phyloP scores from a whole-genome alignment of 2,113 vertebrate genomes.

The Apistogramma diplotaenia region DNA sequence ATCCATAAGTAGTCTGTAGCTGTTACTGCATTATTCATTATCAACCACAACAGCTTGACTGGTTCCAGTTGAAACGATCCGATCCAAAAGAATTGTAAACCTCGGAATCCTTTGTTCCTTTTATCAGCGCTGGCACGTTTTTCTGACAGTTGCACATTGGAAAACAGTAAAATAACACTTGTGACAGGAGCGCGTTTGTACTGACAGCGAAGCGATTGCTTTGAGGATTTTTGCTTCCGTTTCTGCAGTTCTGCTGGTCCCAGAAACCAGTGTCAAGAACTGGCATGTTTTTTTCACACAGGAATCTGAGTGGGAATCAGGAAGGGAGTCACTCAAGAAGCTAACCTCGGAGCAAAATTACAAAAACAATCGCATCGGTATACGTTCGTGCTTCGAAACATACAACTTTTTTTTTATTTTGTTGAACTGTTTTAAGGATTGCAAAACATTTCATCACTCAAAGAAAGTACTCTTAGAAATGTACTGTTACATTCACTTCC shows the following conservation, averaged over 20 bases:
- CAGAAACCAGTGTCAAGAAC: neutral
- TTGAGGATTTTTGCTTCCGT: neutral
- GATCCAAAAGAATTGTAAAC: neutral
- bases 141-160: neutral
- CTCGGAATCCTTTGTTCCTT: neutral
- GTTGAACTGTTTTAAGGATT: neutral
- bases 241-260: neutral
- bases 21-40: neutral
- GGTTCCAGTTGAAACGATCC: neutral
- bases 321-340: neutral
- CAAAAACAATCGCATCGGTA: neutral
- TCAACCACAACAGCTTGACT: neutral
- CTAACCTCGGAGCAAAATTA: neutral
- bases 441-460: conserved; percentile 36
- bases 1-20: neutral
- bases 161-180: neutral
- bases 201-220: neutral
- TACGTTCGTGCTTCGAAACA: neutral
- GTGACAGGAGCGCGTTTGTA: neutral
- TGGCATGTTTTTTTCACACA: neutral
- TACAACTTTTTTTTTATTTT: neutral
- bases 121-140: neutral
- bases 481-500: neutral
- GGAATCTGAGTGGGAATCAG: neutral
- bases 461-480: neutral